These are phyloP conservation scores for Peromyscus aztecus DNA, from an alignment of 2,797 vertebrate genomes.

Conservation along the genomic window DNA sequence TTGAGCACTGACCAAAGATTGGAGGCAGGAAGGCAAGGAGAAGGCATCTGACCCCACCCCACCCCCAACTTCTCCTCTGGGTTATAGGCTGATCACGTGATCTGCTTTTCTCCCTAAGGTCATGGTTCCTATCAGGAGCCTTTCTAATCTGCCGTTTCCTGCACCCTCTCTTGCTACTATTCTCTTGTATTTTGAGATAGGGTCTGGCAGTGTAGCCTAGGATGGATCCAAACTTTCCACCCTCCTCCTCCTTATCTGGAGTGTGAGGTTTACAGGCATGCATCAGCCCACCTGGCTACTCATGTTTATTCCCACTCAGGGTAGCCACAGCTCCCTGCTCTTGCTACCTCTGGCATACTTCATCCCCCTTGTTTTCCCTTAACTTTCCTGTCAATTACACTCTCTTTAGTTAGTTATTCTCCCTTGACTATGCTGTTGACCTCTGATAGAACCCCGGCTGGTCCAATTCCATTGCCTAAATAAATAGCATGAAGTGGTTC, in stretches of 20 bases:
- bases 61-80: neutral
- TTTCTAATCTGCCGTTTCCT: neutral
- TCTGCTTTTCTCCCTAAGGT: neutral
- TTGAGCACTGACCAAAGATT: neutral
- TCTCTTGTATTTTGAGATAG: neutral
- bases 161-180: neutral
- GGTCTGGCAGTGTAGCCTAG: neutral
- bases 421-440: neutral
- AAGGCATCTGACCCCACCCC: neutral
- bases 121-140: neutral
- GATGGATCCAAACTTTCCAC: neutral
- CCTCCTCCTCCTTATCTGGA: neutral
- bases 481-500: slow-evolving; percentile 11
- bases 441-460: slow-evolving; percentile 20
- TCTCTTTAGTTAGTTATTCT: neutral
- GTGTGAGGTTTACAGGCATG: neutral
- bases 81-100: neutral
- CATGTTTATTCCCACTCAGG: neutral
- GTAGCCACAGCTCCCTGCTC: neutral
- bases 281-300: neutral
- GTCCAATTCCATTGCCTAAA: neutral
- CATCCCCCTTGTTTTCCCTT: neutral
- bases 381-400: slow-evolving; percentile 27
- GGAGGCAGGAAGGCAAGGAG: neutral
- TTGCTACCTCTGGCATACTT: neutral